A percentile compares a stretch with the other conserved stretches of the same genome.
phyloP scores from a whole-genome alignment of 2,797 vertebrate genomes.

The Ataeniobius toweri region DNA sequence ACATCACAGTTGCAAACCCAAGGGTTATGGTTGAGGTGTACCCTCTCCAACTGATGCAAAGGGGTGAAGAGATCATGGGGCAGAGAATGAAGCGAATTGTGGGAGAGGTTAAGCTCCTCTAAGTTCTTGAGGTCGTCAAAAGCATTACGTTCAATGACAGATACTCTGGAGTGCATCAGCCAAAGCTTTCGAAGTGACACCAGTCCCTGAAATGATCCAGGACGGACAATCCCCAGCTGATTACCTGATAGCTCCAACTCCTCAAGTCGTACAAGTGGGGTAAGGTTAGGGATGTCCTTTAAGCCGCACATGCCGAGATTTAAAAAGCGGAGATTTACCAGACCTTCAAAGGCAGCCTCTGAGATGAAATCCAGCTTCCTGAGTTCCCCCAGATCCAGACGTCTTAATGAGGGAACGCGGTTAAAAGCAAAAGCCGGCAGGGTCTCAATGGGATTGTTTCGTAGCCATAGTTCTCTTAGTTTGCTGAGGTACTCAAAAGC shows the following conservation, averaged over 20 bases:
- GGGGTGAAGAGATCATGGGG: conserved; percentile 98
- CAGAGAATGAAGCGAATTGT: conserved; percentile 94
- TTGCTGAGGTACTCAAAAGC: conserved; percentile 98
- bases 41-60: conserved; percentile 91
- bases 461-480: conserved; percentile 92
- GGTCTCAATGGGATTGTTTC: conserved; percentile 97
- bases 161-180: conserved; percentile 95
- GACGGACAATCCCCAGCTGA: conserved; percentile 88
- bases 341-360: conserved; percentile 92
- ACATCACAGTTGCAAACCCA: conserved; percentile 98
- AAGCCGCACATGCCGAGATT: conserved; percentile 98
- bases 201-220: conserved; percentile 93
- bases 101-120: conserved; percentile 95
- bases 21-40: conserved; percentile 97
- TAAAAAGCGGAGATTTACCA: conserved; percentile 93
- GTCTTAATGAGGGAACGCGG: conserved; percentile 90
- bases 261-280: conserved; percentile 89
- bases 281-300: conserved; percentile 95
- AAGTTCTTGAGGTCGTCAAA: conserved; percentile 96
- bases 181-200: conserved; percentile 92
- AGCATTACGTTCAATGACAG: conserved; percentile 93
- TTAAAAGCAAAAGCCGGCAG: conserved; percentile 96
- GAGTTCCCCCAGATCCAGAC: conserved; percentile 93
- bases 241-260: conserved; percentile 96
- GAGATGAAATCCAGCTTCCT: conserved; percentile 96